Evolutionary conservation across 2,113 vertebrate genomes (phyloP).

Genomic region (Nyctereutes procyonoides): DNA sequence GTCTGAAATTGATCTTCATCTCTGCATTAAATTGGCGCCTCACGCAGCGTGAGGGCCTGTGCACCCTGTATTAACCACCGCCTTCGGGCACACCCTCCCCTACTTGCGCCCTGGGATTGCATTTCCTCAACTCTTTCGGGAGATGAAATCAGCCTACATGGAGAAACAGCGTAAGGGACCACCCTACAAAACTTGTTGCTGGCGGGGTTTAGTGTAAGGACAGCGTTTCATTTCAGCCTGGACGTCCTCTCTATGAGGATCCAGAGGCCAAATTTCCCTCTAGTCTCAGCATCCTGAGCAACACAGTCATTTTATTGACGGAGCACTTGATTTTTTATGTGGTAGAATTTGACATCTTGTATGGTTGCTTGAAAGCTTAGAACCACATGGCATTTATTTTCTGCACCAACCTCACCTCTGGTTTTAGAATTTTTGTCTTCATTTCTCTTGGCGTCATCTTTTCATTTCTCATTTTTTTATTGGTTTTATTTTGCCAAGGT

Average conservation of each 20-base stretch:
- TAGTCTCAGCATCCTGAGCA: background rate
- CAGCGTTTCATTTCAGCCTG: background rate
- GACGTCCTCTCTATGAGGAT: background rate
- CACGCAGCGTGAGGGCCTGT: accelerated
- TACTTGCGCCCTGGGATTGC: accelerated
- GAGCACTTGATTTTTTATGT: background rate
- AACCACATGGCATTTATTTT: background rate
- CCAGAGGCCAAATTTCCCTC: background rate
- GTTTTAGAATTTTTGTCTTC: constrained; percentile 6
- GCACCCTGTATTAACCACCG: background rate
- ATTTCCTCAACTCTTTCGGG: background rate
- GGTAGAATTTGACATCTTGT: background rate
- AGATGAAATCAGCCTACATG: background rate
- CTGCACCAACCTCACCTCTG: background rate
- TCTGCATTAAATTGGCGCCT: background rate
- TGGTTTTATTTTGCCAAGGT: background rate
- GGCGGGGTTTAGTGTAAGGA: background rate
- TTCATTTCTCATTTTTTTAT: background rate
- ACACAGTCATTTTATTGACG: background rate
- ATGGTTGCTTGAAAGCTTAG: background rate
- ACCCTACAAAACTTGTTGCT: background rate
- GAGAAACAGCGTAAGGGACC: background rate
- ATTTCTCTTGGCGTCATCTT: constrained; percentile 11
- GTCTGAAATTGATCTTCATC: background rate
- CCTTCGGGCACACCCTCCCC: background rate